These are phyloP conservation scores for Steromphala cineraria DNA, from an alignment of 2,888 invertebrate genomes.

Conservation along the genomic window DNA sequence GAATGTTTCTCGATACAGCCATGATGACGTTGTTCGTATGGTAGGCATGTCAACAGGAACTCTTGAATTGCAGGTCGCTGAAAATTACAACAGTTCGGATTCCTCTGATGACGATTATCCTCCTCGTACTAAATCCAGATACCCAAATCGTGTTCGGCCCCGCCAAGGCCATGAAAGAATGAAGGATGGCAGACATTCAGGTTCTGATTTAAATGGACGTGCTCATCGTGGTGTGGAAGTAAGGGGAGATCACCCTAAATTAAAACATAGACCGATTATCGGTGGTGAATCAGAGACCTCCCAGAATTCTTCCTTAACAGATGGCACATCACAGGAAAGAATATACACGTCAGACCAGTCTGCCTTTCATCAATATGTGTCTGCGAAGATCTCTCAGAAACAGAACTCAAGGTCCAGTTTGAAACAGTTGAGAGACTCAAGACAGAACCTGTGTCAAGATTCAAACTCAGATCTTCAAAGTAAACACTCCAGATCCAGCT, in stretches of 20 bases:
- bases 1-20: slow-evolving; percentile 92
- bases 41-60: slow-evolving; percentile 89
- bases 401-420: neutral
- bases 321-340: neutral
- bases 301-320: neutral
- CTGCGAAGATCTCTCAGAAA: neutral
- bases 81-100: slow-evolving; percentile 85
- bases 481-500: neutral
- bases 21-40: slow-evolving; percentile 93
- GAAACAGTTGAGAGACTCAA: neutral
- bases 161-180: slow-evolving; percentile 26
- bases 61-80: slow-evolving; percentile 69
- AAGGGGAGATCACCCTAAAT: slow-evolving; percentile 21
- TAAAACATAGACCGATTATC: neutral
- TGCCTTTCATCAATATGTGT: neutral
- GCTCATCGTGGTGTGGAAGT: slow-evolving; percentile 8
- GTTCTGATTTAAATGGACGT: slow-evolving; percentile 24
- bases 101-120: slow-evolving; percentile 84
- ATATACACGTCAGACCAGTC: neutral
- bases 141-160: slow-evolving; percentile 69
- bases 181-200: neutral
- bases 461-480: neutral
- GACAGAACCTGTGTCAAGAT: neutral
- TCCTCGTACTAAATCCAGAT: slow-evolving; percentile 72
- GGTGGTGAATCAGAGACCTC: neutral